These are phyloP conservation scores for Drosophila orosa DNA, from an alignment of 1,140 invertebrate genomes.

Conservation along the genomic window DNA sequence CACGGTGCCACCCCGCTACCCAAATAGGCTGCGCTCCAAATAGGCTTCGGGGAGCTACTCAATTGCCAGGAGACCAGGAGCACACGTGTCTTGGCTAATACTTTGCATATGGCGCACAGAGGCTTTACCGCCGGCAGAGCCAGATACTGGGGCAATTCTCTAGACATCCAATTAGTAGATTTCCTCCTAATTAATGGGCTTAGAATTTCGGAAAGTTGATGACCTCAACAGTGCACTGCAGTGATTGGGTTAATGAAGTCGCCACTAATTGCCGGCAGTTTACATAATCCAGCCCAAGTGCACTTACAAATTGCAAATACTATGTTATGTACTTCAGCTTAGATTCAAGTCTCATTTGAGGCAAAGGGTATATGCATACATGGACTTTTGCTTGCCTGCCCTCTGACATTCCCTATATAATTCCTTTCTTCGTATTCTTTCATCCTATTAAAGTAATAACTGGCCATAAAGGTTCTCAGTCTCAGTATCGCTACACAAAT, in stretches of 20 bases:
- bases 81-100: constrained; percentile 50
- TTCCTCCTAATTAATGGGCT: constrained; percentile 39
- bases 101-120: constrained; percentile 33
- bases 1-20: too few relatives aligned
- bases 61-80: constrained; percentile 42
- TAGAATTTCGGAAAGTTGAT: constrained; percentile 6
- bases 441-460: too few relatives aligned
- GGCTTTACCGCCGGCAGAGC: constrained; percentile 1
- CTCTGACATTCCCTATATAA: background rate
- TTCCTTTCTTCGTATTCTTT: too few relatives aligned
- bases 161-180: constrained; percentile 50
- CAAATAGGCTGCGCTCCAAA: too few relatives aligned
- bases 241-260: constrained; percentile 63
- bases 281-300: constrained; percentile 22
- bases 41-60: constrained; percentile 23
- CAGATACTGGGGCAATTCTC: constrained; percentile 13
- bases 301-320: constrained; percentile 1
- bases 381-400: background rate
- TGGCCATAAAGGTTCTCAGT: too few relatives aligned
- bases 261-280: constrained; percentile 26
- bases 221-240: constrained; percentile 40
- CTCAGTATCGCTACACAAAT: background rate
- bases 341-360: background rate
- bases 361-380: background rate
- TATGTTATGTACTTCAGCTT: background rate